These are phyloP conservation scores for Ptilorrhoa leucosticta DNA, from an alignment of 2,113 vertebrate species.

Conservation along the genomic window DNA sequence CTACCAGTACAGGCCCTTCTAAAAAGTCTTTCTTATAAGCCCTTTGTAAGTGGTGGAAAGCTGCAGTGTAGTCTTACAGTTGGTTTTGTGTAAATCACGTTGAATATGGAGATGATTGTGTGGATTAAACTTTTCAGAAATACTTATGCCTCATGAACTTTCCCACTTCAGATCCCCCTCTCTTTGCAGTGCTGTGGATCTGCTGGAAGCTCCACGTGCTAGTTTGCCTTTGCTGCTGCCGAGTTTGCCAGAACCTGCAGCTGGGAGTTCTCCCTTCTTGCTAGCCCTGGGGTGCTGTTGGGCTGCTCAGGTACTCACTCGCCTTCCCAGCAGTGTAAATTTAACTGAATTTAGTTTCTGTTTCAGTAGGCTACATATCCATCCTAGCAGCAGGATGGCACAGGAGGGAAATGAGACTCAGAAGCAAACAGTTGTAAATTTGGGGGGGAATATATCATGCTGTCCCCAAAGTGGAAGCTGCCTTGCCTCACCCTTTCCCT, in stretches of 20 bases:
- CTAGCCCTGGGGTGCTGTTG: background rate
- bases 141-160: background rate
- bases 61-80: rapidly evolving
- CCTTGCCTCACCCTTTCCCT: background rate
- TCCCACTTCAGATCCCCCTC: background rate
- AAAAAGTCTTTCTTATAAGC: background rate
- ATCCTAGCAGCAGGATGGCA: background rate
- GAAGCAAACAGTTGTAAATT: background rate
- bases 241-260: background rate
- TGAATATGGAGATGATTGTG: background rate
- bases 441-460: background rate
- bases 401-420: background rate
- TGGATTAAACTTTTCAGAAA: background rate
- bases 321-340: background rate
- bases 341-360: background rate
- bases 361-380: background rate
- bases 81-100: background rate
- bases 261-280: background rate
- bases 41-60: background rate
- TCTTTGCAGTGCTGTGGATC: background rate
- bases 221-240: background rate
- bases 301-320: background rate
- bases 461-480: background rate
- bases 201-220: background rate
- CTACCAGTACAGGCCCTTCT: background rate